Base-by-base conservation (phyloP, 2,888 invertebrate species). In the Arctia plantaginis region DNA sequence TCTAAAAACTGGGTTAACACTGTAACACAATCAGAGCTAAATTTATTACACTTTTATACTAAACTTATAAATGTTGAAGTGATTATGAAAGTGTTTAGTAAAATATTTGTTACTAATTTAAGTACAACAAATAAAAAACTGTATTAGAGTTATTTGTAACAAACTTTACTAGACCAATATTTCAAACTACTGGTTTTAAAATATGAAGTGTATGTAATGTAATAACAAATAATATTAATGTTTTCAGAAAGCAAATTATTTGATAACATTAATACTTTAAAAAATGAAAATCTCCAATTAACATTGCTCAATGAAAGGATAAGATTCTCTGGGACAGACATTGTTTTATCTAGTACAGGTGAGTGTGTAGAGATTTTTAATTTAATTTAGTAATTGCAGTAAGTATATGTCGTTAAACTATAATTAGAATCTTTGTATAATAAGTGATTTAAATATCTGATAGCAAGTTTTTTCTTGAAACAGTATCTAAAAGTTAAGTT, bases 221-320 rank as follows among this genome's bases (percentile, higher is more conserved):
- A 59, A 20, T 44, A 10, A 65, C 3, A 15, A 27, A 30, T 27
- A 30, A 33, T 35, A 35, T 71, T 39, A 10, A 35, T n/a, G 80
- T 82, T 96, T 96, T 77, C 94, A 99, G 99, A 99, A 93, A 98
- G 98, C 93, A 97, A 98, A 84, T 94, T 99, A 68, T 98, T 98
- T 93, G 99, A 99, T 90, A 97, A 96, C 92, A 97, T 98, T 35
- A 98, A 98, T 86, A 97, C 97, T 66, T 92, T 99, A 74, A 97
- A 98, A 88, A 96, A 97, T 83, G 98, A 99, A 93, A 99, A 99
- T 91, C 95, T 98, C 41, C 98, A 98, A 83, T 94, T 99, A 55
- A 98, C 98, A 20, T 97, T 99, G 78, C 97, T 98, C 84, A 98
- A 98, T 95, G 99, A 99, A 90, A 98, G 97, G 89, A 96, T 98